Percentiles rank a stretch among this genome's conserved stretches.
These are phyloP conservation scores for Cyprinodon diabolis DNA, from an alignment of 2,797 vertebrate genomes.

Conservation along the genomic window DNA sequence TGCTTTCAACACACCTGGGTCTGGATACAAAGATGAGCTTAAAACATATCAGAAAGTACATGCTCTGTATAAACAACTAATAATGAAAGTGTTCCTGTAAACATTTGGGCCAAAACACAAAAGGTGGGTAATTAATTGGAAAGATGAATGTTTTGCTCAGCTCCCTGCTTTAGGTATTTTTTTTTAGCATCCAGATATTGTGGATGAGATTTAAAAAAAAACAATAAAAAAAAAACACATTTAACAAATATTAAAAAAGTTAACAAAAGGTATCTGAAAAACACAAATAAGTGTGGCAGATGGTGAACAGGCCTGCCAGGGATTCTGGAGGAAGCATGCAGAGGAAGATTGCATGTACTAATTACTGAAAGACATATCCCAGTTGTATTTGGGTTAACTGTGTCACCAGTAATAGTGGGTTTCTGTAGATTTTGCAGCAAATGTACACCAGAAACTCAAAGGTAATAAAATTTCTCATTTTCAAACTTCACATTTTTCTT, in stretches of 20 bases:
- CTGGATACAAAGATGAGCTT: slow-evolving; percentile 17
- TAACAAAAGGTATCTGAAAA: slow-evolving; percentile 6
- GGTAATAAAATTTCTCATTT: neutral
- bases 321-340: slow-evolving; percentile 55
- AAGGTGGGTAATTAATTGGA: neutral
- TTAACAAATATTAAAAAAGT: neutral
- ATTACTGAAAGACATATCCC: slow-evolving; percentile 56
- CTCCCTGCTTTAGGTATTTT: slow-evolving; percentile 3
- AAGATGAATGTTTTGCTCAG: neutral
- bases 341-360: slow-evolving; percentile 49
- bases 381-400: slow-evolving; percentile 47
- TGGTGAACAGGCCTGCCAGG: slow-evolving; percentile 67
- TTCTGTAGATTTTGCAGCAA: slow-evolving; percentile 54
- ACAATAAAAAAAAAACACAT: neutral
- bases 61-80: neutral
- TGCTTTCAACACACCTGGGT: slow-evolving; percentile 33
- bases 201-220: neutral
- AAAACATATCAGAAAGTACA: slow-evolving; percentile 4
- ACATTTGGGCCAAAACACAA: neutral
- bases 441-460: slow-evolving; percentile 44
- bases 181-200: slow-evolving; percentile 10
- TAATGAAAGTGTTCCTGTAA: slow-evolving; percentile 10
- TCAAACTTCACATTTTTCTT: neutral
- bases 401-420: slow-evolving; percentile 42
- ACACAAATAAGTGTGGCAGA: slow-evolving; percentile 53